Base-by-base conservation (phyloP, 2,888 invertebrate genomes). In the Mellilla xanthometata region DNA sequence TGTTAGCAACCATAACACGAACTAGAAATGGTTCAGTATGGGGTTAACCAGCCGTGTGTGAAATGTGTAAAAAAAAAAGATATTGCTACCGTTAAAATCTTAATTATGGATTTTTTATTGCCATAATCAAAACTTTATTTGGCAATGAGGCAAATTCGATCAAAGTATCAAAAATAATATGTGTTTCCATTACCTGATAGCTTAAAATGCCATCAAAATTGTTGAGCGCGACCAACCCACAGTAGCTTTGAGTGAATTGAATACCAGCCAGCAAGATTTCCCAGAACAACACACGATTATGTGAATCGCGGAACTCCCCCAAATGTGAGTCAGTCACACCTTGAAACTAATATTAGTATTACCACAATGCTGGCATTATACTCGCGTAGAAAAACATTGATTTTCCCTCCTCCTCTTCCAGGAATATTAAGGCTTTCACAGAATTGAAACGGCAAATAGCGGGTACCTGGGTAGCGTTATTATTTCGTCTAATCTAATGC, bases 401-500 rank as follows among this genome's bases (percentile, higher is more conserved):
- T 44, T 49, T 49, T 38, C 36, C 23, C 22, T 31, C 24, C 39
- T 13, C 3, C 19, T 23, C 2, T 40, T 44, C 49, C 33, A 29
- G 40, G 44, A 43, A 49, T 38, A 36, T 33, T 43, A 40, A 38
- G n/a, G 39, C 41, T 39, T 6, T 39, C 48, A 24, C 26, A 33
- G 27, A 46, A 49, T 45, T 49, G 49, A 35, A 34, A 50, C 34
- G 26, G 41, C 32, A 46, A 49, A 49, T 35, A 48, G 22, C 27
- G 10, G 15, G 28, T 49, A 38, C 31, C 45, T 43, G 30, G 27
- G 39, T 22, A 49, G 27, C 42, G 28, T 49, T 52, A 46, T 49
- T 44, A 49, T 51, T 41, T 51, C 45, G 44, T 40, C 43, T 51
- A 51, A 54, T 54, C 51, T 49, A 54, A 52, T 44, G 41, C 29